phyloP scores from a whole-genome alignment of 2,888 invertebrate species.

The Pristionchus fissidentatus region DNA sequence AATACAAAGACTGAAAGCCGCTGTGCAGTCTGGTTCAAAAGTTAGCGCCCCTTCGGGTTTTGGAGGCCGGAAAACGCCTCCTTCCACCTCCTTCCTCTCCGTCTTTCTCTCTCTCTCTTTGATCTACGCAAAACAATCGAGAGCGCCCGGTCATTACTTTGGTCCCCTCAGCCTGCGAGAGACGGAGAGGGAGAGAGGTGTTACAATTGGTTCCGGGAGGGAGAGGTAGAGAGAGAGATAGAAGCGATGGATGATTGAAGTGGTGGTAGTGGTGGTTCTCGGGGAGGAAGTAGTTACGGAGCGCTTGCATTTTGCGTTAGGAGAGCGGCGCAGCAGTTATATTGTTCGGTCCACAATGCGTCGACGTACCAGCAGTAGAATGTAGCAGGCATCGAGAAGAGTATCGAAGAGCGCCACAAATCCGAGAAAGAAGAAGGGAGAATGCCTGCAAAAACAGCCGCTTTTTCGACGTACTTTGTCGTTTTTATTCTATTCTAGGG shows the following conservation, averaged over 20 bases:
- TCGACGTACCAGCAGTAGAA: slow-evolving; percentile 69
- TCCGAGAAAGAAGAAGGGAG: slow-evolving; percentile 75
- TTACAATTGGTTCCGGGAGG: slow-evolving; percentile 2
- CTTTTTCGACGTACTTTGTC: slow-evolving; percentile 45
- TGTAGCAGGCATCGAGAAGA: slow-evolving; percentile 69
- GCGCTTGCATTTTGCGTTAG: no score
- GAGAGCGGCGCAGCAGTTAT: no score
- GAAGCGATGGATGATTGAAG: background rate
- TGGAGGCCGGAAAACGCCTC: no score
- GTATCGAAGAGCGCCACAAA: slow-evolving; percentile 75
- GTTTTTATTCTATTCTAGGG: no score
- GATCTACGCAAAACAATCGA: slow-evolving; percentile 24
- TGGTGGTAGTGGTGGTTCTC: background rate
- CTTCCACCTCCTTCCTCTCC: no score
- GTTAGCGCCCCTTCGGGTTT: no score
- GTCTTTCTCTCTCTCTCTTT: background rate
- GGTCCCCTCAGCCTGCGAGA: background rate
- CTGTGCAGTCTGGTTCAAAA: no score
- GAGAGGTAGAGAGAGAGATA: background rate
- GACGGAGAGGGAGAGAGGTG: no score
- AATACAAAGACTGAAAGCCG: no score
- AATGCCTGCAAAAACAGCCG: slow-evolving; percentile 63
- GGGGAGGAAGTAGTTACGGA: slow-evolving; percentile 31
- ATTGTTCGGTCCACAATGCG: no score
- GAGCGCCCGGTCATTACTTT: background rate